Evolutionary conservation across 2,888 invertebrate genomes (phyloP), one percentile per base, ranked within the genome.

Genomic region (Athalia rosae): DNA sequence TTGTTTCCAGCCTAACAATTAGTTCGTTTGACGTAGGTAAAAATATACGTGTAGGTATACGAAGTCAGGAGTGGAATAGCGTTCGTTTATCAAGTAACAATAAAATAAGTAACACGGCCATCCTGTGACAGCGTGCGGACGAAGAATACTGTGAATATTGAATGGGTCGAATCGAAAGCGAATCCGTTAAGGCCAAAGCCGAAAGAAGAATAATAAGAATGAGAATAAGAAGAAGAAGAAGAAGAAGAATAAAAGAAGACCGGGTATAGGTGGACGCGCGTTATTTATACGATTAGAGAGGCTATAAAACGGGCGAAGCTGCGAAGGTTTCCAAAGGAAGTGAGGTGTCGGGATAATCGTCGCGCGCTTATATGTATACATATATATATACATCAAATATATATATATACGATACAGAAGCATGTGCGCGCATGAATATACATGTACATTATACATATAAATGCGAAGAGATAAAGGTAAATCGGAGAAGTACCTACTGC

Each of bases 21-120:
- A 28, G 28, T 28, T 28, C 28, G 28, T 28, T 28, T 2, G 28
- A 28, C 28, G 28, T 28, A 28, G 28, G 28, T 28, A 28, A 28
- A 28, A 1, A 0, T 1, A 28, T 2, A 28, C n/a, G n/a, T n/a
- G n/a, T n/a, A n/a, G n/a, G n/a, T n/a, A 28, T 2, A 28, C 28
- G 28, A 28, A 28, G 28, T n/a, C n/a, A n/a, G 28, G 28, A 28
- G 28, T 28, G 28, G 28, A 28, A 28, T 28, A 28, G 28, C 28
- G 28, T 28, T 28, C 28, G 28, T 47, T 1, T 47, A 64, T 53
- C 11, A 53, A 5, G 48, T 13, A 3, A 53, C 67, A 53, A 67
- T 67, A 67, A 67, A 67, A 67, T 67, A 50, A 48, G 50, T 67
- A 67, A 67, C 67, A 67, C 45, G 28, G 13, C 4, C 67, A 67